Evolutionary conservation across 2,888 invertebrate genomes (phyloP), one percentile per base, ranked within the genome.

Genomic region (Tigriopus californicus): DNA sequence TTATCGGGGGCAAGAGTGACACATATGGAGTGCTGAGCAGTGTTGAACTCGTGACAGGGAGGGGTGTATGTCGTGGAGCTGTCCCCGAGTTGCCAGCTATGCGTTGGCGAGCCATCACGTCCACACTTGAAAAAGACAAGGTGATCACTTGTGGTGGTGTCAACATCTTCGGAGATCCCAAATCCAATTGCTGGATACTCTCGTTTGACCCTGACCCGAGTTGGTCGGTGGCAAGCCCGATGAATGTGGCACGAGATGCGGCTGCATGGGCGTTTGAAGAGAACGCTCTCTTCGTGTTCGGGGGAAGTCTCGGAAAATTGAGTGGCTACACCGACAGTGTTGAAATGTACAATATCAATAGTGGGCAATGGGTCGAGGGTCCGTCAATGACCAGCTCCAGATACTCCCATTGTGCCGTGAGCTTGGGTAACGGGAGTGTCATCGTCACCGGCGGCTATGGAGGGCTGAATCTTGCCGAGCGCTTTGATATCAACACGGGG

Each of bases 361-460:
- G 48, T 10, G 33, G 24, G 1, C 22, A 46, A 25, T 58, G 58
- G 58, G 18, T 18, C 15, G 48, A 33, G 8, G 58, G 25, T 1
- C 25, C 25, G 12, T 48, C 24, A 8, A 44, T 58, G 49, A 20
- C 48, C 1, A 33, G 33, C 12, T 24, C 47, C 15, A 18, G 58
- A 41, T 33, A 44, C 33, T 58, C 58, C 1, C 58, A 58, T 49
- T 58, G 58, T 25, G 58, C 58, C 11, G 58, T 58, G 13, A 49
- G 58, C 3, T 22, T 58, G 13, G 58, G 58, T 12, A 58, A 58
- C 18, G 58, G 58, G 3, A 33, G 33, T 40, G 49, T 58, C 2
- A 33, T 58, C n/a, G 58, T 58, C 1, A 58, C 58, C 11, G 58
- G 58, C n/a, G 58, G 58, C 15, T 58, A 58, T 22, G 58, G 58